Evolutionary conservation across 2,888 invertebrate genomes (phyloP).

Genomic region (Patella ulyssiponensis): DNA sequence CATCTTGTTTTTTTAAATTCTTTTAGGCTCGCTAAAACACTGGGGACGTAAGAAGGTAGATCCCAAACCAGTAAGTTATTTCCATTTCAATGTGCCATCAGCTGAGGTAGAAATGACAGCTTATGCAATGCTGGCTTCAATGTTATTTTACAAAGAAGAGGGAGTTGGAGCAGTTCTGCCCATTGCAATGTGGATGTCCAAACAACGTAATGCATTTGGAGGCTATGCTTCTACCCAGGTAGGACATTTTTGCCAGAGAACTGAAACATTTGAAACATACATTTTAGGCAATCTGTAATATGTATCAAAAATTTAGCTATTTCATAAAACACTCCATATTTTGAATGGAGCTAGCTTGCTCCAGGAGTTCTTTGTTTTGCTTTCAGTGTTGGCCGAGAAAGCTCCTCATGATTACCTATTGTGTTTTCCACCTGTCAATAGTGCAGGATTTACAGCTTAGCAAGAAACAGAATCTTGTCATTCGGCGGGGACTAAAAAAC

Average conservation of each 20-base stretch:
- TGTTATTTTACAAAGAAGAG: constrained; percentile 65
- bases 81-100: constrained; percentile 77
- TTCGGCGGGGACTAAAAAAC: no score
- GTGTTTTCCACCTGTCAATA: no score
- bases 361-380: no score
- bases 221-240: constrained; percentile 72
- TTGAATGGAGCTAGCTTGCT: no score
- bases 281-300: no score
- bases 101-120: constrained; percentile 90
- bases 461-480: no score
- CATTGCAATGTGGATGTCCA: constrained; percentile 82
- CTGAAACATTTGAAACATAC: no score
- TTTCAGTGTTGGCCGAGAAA: no score
- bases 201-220: constrained; percentile 80
- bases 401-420: no score
- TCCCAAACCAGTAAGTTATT: constrained; percentile 43
- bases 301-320: no score
- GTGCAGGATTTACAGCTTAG: no score
- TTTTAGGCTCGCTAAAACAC: constrained; percentile 79
- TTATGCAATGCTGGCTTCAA: constrained; percentile 83
- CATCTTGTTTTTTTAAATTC: constrained; percentile 5
- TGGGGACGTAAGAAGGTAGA: constrained; percentile 75
- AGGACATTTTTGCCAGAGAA: neutral
- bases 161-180: constrained; percentile 73
- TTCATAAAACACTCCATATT: no score